Conservation (phyloP, 2,113 vertebrate genomes). For the Macroglossus sobrinus region DNA sequence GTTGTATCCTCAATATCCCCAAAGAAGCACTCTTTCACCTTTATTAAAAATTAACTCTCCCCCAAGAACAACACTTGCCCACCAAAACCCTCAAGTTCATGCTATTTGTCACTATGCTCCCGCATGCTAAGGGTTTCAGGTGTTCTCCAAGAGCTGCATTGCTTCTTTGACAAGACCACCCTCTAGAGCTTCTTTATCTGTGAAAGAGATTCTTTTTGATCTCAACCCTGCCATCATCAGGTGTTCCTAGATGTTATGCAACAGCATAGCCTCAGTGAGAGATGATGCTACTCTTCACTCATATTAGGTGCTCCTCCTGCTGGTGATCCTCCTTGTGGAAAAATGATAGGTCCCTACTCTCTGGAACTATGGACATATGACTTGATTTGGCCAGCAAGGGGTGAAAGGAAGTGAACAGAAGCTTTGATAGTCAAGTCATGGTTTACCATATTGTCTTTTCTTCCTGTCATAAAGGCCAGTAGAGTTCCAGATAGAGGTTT, state of each 20-base stretch:
- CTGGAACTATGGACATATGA: neutral
- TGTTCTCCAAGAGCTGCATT: neutral
- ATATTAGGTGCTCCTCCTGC: neutral
- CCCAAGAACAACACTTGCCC: neutral
- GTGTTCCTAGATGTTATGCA: neutral
- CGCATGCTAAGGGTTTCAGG: neutral
- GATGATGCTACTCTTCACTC: neutral
- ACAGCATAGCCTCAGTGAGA: neutral
- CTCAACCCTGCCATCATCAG: neutral
- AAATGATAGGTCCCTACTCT: neutral
- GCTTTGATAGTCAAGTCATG: neutral
- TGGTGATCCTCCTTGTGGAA: neutral
- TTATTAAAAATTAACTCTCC: neutral
- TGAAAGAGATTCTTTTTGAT: neutral
- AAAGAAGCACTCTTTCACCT: neutral
- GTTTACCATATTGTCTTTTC: neutral
- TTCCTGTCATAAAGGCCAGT: neutral
- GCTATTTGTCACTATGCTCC: neutral
- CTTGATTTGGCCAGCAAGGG: neutral
- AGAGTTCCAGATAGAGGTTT: neutral
- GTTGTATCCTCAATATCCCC: neutral
- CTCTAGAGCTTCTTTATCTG: neutral
- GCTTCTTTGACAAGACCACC: neutral
- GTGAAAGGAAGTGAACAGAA: neutral
- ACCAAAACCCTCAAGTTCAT: neutral